Percentiles rank a stretch among this genome's conserved stretches.
These are phyloP conservation scores for Aphelocoma californica DNA, from an alignment of 2,797 vertebrate species.

Conservation along the genomic window DNA sequence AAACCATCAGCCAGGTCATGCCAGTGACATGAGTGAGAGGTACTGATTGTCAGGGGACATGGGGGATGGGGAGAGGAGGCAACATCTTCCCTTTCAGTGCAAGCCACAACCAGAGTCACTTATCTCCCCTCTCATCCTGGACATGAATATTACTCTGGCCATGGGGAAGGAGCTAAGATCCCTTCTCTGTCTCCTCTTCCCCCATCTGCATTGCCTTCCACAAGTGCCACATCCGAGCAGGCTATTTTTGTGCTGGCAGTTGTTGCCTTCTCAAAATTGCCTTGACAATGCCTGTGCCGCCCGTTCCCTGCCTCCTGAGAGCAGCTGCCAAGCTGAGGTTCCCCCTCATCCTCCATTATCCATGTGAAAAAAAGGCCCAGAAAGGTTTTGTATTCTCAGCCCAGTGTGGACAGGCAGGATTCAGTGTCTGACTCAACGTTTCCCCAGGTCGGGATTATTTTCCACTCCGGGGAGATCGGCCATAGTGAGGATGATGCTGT, in stretches of 20 bases:
- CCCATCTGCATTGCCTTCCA: not conserved
- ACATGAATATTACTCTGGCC: not conserved
- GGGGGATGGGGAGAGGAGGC: not conserved
- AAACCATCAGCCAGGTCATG: not conserved
- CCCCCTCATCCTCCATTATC: not conserved
- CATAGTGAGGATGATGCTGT: not conserved
- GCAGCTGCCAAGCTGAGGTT: not conserved
- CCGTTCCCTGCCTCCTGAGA: not conserved
- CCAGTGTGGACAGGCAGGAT: not conserved
- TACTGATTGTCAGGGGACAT: not conserved
- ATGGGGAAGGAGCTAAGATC: not conserved
- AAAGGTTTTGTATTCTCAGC: not conserved
- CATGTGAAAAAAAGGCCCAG: not conserved
- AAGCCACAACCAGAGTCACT: not conserved
- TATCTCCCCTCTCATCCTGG: not conserved
- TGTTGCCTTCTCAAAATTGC: not conserved
- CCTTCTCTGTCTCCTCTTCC: not conserved
- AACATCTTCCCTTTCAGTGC: not conserved
- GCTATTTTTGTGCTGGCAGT: not conserved
- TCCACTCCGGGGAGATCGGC: not conserved
- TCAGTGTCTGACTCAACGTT: not conserved
- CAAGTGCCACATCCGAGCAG: not conserved
- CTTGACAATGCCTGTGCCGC: not conserved
- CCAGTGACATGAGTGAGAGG: not conserved
- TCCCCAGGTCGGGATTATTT: not conserved